Evolutionary conservation across 2,888 invertebrate species (phyloP).

Genomic region (Rhimphoctona megacephalus): DNA sequence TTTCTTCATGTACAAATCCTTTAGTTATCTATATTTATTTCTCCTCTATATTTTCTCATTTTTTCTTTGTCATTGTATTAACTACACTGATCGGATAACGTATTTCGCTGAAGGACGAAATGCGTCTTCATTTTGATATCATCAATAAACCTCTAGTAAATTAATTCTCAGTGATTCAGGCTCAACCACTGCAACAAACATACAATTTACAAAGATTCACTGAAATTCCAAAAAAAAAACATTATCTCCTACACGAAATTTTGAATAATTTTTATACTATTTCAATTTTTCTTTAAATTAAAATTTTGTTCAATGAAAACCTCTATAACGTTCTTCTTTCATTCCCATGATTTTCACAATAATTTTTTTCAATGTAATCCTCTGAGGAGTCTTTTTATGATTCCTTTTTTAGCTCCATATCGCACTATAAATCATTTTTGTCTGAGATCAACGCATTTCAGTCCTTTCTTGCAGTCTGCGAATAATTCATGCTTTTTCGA

Average conservation of each 20-base stretch:
- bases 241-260: not conserved
- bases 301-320: not conserved
- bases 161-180: not conserved
- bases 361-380: not conserved
- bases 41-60: constrained; percentile 20
- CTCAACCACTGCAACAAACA: not conserved
- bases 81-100: not conserved
- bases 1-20: constrained; percentile 39
- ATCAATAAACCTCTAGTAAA: constrained; percentile 25
- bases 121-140: constrained; percentile 22
- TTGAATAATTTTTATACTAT: not conserved
- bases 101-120: not conserved
- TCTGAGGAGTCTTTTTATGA: not conserved
- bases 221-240: not conserved
- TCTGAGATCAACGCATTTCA: not conserved
- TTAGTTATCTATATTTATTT: constrained; percentile 30
- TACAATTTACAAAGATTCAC: not conserved
- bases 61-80: constrained; percentile 26
- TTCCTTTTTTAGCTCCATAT: not conserved
- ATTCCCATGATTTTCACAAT: not conserved
- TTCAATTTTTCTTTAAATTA: not conserved
- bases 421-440: not conserved
- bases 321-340: not conserved
- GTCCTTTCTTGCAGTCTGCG: not conserved
- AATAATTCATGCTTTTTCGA: not conserved